Evolutionary conservation across 2,113 vertebrate species (phyloP).

Genomic region (Nasalis larvatus): DNA sequence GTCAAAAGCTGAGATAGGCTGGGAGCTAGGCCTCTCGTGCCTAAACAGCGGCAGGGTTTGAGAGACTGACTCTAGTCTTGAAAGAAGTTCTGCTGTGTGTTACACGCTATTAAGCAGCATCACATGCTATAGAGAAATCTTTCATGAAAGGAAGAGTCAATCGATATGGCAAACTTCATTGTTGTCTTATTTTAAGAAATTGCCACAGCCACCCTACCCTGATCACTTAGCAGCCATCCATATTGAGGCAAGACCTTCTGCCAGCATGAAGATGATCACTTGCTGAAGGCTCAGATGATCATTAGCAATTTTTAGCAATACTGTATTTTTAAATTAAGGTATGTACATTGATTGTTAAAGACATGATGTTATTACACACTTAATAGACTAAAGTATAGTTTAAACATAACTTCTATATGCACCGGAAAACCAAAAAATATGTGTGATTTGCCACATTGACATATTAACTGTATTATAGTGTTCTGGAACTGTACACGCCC

Average conservation of each 20-base stretch:
- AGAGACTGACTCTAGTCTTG: background rate
- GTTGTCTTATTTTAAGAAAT: background rate
- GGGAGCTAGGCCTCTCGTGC: background rate
- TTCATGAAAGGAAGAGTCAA: background rate
- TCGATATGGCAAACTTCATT: background rate
- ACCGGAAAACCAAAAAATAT: background rate
- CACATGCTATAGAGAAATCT: background rate
- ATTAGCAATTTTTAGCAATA: background rate
- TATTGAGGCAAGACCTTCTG: background rate
- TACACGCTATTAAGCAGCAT: background rate
- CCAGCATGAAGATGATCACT: background rate
- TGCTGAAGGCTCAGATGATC: background rate
- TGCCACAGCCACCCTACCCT: background rate
- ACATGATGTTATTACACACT: background rate
- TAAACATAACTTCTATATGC: background rate
- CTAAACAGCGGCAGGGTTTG: background rate
- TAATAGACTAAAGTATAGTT: background rate
- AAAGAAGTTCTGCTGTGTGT: too few relatives aligned
- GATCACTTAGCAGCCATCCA: background rate
- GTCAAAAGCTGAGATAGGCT: background rate
- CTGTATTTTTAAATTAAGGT: background rate
- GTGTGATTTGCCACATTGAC: background rate
- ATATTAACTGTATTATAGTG: background rate
- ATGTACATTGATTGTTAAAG: background rate
- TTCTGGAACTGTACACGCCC: background rate